These are phyloP conservation scores for Plutomurus gul DNA, from an alignment of 1,140 invertebrate genomes.

Conservation along the genomic window DNA sequence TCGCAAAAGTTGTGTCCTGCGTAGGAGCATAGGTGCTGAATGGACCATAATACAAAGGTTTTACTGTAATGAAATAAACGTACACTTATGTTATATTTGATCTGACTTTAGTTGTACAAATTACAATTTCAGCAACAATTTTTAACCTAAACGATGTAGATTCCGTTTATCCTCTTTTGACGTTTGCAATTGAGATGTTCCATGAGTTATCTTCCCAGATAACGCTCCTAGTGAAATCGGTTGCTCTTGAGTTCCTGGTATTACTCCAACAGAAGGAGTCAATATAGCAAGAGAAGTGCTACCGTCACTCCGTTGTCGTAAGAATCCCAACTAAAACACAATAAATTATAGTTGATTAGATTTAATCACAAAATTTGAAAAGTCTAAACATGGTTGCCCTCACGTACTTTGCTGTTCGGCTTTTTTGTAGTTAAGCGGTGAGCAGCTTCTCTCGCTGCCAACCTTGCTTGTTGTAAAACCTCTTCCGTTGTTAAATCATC, in stretches of 20 bases:
- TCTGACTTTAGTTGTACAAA: no score
- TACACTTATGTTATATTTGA: no score
- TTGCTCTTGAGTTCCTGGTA: constrained; percentile 71
- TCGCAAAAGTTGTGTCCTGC: constrained; percentile 94
- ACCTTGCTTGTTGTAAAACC: constrained; percentile 72
- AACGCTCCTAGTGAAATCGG: constrained; percentile 80
- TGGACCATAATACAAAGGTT: constrained; percentile 90
- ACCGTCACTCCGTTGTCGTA: constrained; percentile 78
- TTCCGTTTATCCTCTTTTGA: constrained; percentile 88
- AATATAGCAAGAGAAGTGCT: constrained; percentile 86
- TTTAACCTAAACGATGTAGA: constrained; percentile 74
- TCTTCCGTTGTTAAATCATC: constrained; percentile 80
- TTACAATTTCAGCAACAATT: background rate
- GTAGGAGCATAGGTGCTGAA: constrained; percentile 94
- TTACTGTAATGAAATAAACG: constrained; percentile 64
- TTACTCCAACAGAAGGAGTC: constrained; percentile 74
- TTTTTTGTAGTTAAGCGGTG: constrained; percentile 67
- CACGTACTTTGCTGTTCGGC: constrained; percentile 60
- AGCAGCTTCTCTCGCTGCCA: constrained; percentile 69
- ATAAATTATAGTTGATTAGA: constrained; percentile 42
- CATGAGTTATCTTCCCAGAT: constrained; percentile 80
- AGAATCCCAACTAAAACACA: constrained; percentile 72
- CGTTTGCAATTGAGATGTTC: constrained; percentile 69
- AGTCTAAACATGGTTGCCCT: background rate
- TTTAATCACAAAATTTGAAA: background rate